Evolutionary conservation across 1,140 invertebrate species (phyloP).

Genomic region (Parapsyche elsis): DNA sequence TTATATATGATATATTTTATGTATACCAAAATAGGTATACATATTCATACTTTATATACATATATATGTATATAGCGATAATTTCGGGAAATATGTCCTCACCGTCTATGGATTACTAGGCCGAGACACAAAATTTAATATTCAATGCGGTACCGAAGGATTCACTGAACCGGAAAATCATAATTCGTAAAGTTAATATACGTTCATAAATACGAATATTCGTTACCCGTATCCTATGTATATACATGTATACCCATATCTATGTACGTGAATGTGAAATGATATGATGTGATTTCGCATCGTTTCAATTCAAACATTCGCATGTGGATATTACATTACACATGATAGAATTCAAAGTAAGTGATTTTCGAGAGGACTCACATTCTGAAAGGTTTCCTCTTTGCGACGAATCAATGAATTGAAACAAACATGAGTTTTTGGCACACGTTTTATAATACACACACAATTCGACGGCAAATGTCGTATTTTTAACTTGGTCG

Average conservation of each 20-base stretch:
- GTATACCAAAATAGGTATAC: background rate
- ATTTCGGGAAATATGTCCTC: constrained; percentile 25
- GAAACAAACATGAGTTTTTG: no score
- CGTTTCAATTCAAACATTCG: background rate
- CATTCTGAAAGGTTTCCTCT: no score
- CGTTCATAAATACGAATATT: constrained; percentile 18
- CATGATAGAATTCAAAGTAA: no score
- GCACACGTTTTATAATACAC: no score
- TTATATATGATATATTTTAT: background rate
- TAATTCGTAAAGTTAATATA: constrained; percentile 32
- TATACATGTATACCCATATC: no score
- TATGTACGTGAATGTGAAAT: no score
- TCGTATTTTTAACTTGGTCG: no score
- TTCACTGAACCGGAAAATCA: constrained; percentile 30
- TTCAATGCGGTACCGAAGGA: constrained; percentile 29
- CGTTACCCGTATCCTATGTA: background rate
- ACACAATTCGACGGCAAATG: no score
- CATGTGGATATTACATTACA: no score
- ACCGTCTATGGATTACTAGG: background rate
- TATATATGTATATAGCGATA: background rate
- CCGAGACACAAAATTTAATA: constrained; percentile 19
- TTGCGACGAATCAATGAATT: no score
- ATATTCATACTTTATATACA: no score
- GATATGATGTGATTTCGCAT: background rate
- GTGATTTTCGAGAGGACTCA: no score